Evolutionary conservation across 2,113 vertebrate species (phyloP).

Genomic region (Heterotis niloticus): DNA sequence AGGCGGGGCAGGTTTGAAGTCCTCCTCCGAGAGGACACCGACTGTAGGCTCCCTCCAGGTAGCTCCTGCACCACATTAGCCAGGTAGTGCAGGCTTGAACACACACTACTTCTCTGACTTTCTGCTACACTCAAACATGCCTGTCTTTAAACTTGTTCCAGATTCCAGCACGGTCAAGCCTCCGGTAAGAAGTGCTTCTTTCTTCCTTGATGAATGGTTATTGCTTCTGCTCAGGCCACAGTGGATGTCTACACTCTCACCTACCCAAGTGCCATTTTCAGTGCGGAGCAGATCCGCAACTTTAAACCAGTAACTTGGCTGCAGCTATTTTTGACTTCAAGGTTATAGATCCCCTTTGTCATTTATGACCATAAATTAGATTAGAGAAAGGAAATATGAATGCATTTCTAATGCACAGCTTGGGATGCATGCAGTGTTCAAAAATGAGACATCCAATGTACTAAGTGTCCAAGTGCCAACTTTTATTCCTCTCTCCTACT

Average conservation of each 20-base stretch:
- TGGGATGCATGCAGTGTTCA: no score
- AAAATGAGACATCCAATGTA: no score
- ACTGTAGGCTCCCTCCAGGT: background rate
- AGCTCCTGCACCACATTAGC: background rate
- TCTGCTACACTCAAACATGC: constrained; percentile 61
- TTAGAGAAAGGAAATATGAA: background rate
- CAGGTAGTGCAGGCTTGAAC: background rate
- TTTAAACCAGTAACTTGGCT: background rate
- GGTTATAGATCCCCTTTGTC: background rate
- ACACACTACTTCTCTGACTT: no score
- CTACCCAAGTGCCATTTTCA: no score
- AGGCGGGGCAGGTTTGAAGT: background rate
- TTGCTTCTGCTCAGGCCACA: no score
- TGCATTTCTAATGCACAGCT: no score
- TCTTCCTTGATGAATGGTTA: background rate
- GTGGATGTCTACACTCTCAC: no score
- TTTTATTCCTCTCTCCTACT: no score
- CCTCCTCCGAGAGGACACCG: background rate
- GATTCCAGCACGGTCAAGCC: constrained; percentile 69
- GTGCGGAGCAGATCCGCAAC: no score
- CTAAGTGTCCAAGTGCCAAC: no score
- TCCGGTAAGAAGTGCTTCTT: constrained; percentile 70
- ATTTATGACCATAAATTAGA: background rate
- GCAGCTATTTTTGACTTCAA: background rate
- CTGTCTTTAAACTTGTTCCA: constrained; percentile 77